Conservation (phyloP, 2,888 invertebrate genomes). For the Lucinisca nassula region DNA sequence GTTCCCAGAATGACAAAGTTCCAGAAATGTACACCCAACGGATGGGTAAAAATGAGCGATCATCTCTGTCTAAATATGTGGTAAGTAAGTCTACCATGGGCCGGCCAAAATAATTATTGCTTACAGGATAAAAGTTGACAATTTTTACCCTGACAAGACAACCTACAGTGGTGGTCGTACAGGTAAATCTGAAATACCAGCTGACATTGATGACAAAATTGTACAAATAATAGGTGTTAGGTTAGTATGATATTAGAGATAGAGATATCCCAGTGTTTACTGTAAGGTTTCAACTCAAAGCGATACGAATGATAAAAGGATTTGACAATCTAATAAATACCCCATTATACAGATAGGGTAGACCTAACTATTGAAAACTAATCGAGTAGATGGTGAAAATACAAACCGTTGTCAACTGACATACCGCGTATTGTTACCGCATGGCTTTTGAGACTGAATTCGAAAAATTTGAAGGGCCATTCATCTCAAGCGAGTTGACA, state of each 20-base stretch:
- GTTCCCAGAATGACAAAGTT: too few relatives aligned
- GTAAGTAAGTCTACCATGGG: too few relatives aligned
- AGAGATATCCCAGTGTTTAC: slow-evolving; percentile 4
- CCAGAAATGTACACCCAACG: too few relatives aligned
- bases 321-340: slow-evolving; percentile 8
- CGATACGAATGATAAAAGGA: neutral
- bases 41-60: too few relatives aligned
- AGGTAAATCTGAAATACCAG: neutral
- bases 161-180: neutral
- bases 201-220: slow-evolving; percentile 1
- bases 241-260: slow-evolving; percentile 9
- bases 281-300: neutral
- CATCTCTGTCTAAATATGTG: too few relatives aligned
- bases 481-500: neutral
- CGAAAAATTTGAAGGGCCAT: neutral
- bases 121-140: neutral
- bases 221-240: slow-evolving; percentile 15
- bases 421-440: neutral
- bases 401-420: neutral
- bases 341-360: neutral
- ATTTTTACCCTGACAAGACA: neutral
- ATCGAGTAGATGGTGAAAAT: neutral
- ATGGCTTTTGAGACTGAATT: neutral
- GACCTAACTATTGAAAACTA: neutral
- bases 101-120: too few relatives aligned